Evolutionary conservation across 1,140 invertebrate species (phyloP), one percentile per base, ranked within the genome.

Genomic region (Pogonus chalceus): DNA sequence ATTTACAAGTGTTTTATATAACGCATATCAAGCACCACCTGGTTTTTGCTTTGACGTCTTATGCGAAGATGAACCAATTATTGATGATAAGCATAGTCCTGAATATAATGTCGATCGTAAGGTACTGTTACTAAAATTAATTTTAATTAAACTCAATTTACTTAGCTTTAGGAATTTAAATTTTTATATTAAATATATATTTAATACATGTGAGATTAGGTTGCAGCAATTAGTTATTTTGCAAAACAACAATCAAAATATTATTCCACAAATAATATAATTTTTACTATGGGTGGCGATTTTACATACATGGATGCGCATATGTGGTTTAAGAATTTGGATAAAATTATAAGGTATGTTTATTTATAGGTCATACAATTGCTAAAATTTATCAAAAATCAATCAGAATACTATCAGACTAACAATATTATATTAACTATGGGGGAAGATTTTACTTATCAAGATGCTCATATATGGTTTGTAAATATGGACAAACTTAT

Each of bases 261-360:
- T 1, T 87, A 83, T 63, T 68, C 69, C 23, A 79, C 82, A 0
- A 83, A 85, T 61, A 85, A 96, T 66, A 74, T 95, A 3, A 76
- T 95, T 54, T 73, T 96, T 46, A 92, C 92, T 1, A 96, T 96
- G 92, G 94, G 94, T 0, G 84, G 84, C 58, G 94, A 98, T 73
- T 97, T 98, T 66, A 80, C 85, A 52, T 97, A 92, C 69, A 84
- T 90, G 66, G 79, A 87, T 67, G 92, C 93, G 1, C 73, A 84
- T 58, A 79, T 81, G 61, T 92, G 88, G 82, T 96, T 80, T 65
- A 82, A 78, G 57, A 96, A 96, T 68, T 64, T 96, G 65, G 92
- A 97, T 67, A 90, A 89, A 67, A 75, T 96, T 0, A 93, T 96
- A 56, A 77, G 82, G 88, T 92, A 76, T 76, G 21, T 16, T 12